Base-by-base conservation (phyloP, 2,888 invertebrate genomes). In the Branchipolynoe longqiensis region DNA sequence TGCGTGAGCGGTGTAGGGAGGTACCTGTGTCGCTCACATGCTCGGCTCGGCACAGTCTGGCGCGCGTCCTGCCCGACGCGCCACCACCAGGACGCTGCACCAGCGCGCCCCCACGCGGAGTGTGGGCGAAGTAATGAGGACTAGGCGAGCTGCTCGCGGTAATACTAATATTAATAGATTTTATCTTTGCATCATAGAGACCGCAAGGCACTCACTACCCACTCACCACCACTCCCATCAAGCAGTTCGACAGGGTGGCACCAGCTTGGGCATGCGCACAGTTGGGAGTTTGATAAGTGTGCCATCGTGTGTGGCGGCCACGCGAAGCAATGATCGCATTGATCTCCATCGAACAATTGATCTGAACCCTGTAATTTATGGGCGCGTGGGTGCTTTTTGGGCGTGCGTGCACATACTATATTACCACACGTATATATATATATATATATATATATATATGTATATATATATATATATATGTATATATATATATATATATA, bases 401-500 rank as follows among this genome's bases (percentile, higher is more conserved):
- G n/a, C n/a, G n/a, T n/a, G n/a, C n/a, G n/a, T n/a, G n/a, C n/a
- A n/a, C n/a, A n/a, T n/a, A n/a, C n/a, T n/a, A n/a, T n/a, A n/a
- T n/a, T n/a, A n/a, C n/a, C n/a, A 28, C 12, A n/a, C n/a, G n/a
- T 62, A 62, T 62, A 62, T 62, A 62, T 62, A 8, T 62, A 62
- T 62, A 62, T 62, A 62, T 62, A 62, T 62, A 62, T 62, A 62
- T 62, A 62, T 62, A 62, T 62, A 62, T 62, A 62, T 62, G n/a
- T 62, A 62, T 62, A 62, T 62, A 62, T 62, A 62, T 62, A 62
- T 62, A 62, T 62, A 62, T 62, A 62, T 62, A 62, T 62, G n/a
- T 62, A 62, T 62, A 62, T 62, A 62, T 62, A 62, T 62, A 62
- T 62, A 62, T 62, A 62, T 62, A 62, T 62, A 62, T 62, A 62